phyloP scores from a whole-genome alignment of 2,888 invertebrate species.

The Ophion obscuratus region DNA sequence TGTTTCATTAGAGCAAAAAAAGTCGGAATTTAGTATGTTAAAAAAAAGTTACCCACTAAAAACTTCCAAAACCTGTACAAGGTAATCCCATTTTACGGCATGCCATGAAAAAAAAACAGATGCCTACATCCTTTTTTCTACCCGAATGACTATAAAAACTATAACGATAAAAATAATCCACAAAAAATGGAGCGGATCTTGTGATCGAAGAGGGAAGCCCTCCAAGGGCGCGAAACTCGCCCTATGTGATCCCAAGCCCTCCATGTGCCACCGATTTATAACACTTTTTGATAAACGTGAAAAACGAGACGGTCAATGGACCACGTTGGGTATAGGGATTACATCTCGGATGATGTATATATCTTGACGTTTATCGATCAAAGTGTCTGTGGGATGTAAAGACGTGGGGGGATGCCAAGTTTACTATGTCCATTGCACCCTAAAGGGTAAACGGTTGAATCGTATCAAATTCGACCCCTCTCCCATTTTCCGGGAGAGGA shows the following conservation, averaged over 20 bases:
- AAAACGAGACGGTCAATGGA: background rate
- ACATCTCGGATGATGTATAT: background rate
- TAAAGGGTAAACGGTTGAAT: constrained; percentile 17
- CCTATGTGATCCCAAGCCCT: background rate
- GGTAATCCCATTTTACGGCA: no score
- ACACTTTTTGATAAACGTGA: constrained; percentile 1
- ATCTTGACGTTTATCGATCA: constrained; percentile 8
- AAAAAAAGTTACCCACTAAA: no score
- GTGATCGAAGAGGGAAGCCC: background rate
- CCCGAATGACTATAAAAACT: background rate
- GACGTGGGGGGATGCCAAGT: background rate
- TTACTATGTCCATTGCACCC: background rate
- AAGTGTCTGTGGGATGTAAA: constrained; percentile 16
- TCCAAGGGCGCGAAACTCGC: background rate
- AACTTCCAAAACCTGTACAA: no score
- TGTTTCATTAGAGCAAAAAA: no score
- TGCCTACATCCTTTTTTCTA: no score
- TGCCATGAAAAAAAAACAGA: no score
- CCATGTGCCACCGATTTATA: background rate
- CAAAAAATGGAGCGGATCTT: background rate
- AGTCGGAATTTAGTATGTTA: no score
- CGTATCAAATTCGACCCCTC: constrained; percentile 9
- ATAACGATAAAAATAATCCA: background rate
- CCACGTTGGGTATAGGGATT: background rate
- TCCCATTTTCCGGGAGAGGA: constrained; percentile 9